Conservation (phyloP, 2,888 invertebrate species). For the Syrphus vitripennis region DNA sequence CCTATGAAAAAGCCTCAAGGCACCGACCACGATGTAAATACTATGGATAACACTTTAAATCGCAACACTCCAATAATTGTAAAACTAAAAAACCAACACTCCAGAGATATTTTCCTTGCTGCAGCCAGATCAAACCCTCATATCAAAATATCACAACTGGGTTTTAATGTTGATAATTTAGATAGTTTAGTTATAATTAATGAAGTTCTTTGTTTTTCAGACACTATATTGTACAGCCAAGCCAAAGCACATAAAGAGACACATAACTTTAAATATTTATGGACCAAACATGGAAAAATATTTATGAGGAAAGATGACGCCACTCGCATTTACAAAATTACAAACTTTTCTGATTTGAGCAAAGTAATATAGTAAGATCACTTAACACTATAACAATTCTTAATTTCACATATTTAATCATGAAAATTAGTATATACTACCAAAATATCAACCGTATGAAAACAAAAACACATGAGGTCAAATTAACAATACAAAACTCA, state of each 20-base stretch:
- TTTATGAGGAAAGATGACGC: background rate
- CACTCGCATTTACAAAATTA: background rate
- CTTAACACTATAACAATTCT: background rate
- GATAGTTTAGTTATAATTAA: background rate
- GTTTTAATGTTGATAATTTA: background rate
- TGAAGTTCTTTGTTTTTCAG: background rate
- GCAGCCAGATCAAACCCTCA: background rate
- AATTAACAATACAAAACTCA: background rate
- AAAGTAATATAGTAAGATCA: background rate
- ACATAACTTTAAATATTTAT: background rate
- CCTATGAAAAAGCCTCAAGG: background rate
- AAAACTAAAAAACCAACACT: background rate
- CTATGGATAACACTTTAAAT: background rate
- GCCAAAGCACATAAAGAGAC: slow-evolving; percentile 2
- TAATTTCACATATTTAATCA: background rate
- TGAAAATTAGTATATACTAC: background rate
- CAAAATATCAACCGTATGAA: background rate
- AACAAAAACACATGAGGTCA: background rate
- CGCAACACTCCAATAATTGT: background rate
- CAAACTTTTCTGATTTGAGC: background rate
- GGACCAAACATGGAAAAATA: background rate
- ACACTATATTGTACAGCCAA: background rate
- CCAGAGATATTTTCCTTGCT: background rate
- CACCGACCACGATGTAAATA: background rate
- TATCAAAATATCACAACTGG: background rate